Conservation (phyloP, 2,113 vertebrate genomes). For the Pipra filicauda region DNA sequence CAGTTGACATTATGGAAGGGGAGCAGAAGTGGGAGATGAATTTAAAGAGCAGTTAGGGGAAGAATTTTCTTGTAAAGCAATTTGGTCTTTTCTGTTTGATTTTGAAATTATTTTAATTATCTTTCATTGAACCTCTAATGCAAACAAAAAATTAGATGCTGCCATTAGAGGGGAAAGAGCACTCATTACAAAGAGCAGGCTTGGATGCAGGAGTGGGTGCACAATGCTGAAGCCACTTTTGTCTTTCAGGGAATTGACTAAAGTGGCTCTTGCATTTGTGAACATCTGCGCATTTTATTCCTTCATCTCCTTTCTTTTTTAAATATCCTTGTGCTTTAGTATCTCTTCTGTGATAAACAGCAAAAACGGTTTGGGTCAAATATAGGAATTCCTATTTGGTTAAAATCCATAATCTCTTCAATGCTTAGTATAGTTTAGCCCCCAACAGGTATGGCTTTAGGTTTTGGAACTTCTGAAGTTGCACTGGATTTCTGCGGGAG, state of each 20-base stretch:
- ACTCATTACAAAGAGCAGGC: neutral
- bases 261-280: neutral
- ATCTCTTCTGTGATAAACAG: neutral
- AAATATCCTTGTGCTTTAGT: neutral
- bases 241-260: neutral
- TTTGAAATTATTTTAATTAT: slow-evolving; percentile 31
- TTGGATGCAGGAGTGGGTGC: neutral
- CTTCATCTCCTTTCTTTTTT: neutral
- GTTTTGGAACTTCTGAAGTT: neutral
- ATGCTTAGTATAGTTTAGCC: neutral
- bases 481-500: neutral
- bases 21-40: neutral
- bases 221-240: neutral
- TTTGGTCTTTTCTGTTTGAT: neutral
- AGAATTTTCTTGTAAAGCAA: neutral
- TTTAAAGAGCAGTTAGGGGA: neutral
- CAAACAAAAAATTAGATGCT: neutral
- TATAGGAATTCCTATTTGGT: neutral
- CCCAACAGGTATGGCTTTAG: neutral
- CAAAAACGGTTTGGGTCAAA: neutral
- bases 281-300: neutral
- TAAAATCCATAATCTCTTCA: neutral
- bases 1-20: neutral
- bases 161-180: neutral
- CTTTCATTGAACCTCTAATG: neutral